These are phyloP conservation scores for Melanocharis versteri DNA, from an alignment of 2,113 vertebrate genomes.

Conservation along the genomic window DNA sequence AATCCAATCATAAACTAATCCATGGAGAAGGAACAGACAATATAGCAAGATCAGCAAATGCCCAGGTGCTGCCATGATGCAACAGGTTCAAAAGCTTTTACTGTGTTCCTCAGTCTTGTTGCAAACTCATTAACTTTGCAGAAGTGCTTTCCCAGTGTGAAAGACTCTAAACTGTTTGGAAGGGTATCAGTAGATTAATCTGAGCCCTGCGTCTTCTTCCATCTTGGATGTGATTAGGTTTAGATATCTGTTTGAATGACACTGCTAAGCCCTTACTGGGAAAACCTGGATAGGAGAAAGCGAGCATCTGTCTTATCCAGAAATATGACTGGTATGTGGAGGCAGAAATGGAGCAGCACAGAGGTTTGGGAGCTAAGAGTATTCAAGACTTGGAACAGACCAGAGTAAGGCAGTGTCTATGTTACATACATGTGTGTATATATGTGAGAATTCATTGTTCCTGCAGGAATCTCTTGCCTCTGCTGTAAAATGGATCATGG, in stretches of 20 bases:
- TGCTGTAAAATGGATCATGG: not conserved
- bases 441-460: not conserved
- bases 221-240: not conserved
- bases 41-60: not conserved
- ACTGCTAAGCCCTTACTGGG: not conserved
- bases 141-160: not conserved
- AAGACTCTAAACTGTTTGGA: not conserved
- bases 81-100: not conserved
- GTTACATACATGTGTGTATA: not conserved
- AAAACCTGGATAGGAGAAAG: not conserved
- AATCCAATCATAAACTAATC: not conserved
- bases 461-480: not conserved
- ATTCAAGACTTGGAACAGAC: not conserved
- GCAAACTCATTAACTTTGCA: not conserved
- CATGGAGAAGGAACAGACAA: not conserved
- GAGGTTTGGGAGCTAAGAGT: not conserved
- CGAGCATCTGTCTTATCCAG: not conserved
- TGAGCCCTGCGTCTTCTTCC: not conserved
- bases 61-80: not conserved
- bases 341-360: not conserved
- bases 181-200: not conserved
- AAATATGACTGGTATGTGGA: not conserved
- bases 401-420: not conserved
- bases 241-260: not conserved
- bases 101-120: not conserved